These are phyloP conservation scores for Bubo blakistoni DNA, from an alignment of 2,113 vertebrate genomes.

Conservation along the genomic window DNA sequence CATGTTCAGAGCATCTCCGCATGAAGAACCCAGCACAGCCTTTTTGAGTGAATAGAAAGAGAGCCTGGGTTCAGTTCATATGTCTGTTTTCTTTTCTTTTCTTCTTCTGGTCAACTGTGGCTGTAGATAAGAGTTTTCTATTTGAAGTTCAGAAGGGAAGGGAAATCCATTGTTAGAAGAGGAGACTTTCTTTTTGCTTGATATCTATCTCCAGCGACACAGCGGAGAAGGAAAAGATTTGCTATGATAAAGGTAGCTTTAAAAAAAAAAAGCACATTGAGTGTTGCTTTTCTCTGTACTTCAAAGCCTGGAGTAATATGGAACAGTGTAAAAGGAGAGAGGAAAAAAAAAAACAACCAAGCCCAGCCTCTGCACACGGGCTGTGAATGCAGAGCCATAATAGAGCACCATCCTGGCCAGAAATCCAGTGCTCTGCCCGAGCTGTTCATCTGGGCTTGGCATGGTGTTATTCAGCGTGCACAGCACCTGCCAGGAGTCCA, in stretches of 20 bases:
- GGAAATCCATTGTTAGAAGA: constrained; percentile 72
- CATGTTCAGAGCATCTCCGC: constrained; percentile 45
- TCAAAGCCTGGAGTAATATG: constrained; percentile 64
- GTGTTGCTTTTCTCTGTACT: constrained; percentile 69
- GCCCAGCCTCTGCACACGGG: neutral
- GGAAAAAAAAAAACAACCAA: neutral
- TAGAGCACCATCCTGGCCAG: neutral
- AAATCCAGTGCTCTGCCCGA: neutral
- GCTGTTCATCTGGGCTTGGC: neutral
- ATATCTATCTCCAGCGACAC: constrained; percentile 63
- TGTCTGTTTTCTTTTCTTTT: constrained; percentile 70
- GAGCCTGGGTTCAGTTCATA: constrained; percentile 40
- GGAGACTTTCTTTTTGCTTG: constrained; percentile 70
- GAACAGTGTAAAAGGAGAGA: constrained; percentile 47
- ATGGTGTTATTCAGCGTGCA: neutral
- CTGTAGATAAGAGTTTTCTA: constrained; percentile 70
- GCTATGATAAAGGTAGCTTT: constrained; percentile 66
- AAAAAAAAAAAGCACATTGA: constrained; percentile 43
- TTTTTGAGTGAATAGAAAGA: constrained; percentile 63
- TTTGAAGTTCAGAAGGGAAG: constrained; percentile 74
- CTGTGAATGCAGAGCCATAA: neutral
- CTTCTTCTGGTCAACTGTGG: constrained; percentile 72
- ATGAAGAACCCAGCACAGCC: constrained; percentile 42
- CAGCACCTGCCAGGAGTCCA: neutral
- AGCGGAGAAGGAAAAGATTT: constrained; percentile 65